These are phyloP conservation scores for Melanotaenia duboulayi DNA, from an alignment of 2,113 vertebrate genomes.

Conservation along the genomic window DNA sequence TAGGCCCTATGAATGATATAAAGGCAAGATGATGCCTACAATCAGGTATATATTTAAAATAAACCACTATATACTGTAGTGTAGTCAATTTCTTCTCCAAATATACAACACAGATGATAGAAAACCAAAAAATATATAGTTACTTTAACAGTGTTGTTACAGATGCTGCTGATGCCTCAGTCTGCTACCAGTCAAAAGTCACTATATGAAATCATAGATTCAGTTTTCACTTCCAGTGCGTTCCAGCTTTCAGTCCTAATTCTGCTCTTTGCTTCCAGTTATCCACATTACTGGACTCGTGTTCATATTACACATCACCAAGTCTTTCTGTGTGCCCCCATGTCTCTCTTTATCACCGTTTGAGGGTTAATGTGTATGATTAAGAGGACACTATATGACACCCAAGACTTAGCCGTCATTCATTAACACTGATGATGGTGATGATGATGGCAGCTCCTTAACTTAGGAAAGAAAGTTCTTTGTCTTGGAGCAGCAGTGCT, in stretches of 20 bases:
- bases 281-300: slow-evolving; percentile 36
- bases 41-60: not conserved
- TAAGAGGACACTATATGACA: not conserved
- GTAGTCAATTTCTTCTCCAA: slow-evolving; percentile 16
- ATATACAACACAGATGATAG: not conserved
- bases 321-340: not conserved
- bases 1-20: slow-evolving; percentile 2
- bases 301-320: slow-evolving; percentile 42
- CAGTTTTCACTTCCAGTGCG: slow-evolving; percentile 56
- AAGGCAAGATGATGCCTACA: not conserved
- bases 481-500: slow-evolving; percentile 19
- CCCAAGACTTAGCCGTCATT: not conserved
- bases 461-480: no score
- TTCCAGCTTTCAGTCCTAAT: slow-evolving; percentile 49
- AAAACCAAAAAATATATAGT: not conserved
- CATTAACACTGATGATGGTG: not conserved
- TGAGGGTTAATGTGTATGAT: slow-evolving; percentile 13
- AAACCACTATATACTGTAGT: slow-evolving; percentile 35
- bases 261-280: slow-evolving; percentile 61
- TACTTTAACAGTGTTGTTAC: no score
- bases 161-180: slow-evolving; percentile 8
- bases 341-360: slow-evolving; percentile 3
- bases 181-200: not conserved
- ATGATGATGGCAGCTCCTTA: not conserved
- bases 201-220: not conserved